Conservation (phyloP, 1,140 invertebrate species). For the Cataglyphis hispanica region DNA sequence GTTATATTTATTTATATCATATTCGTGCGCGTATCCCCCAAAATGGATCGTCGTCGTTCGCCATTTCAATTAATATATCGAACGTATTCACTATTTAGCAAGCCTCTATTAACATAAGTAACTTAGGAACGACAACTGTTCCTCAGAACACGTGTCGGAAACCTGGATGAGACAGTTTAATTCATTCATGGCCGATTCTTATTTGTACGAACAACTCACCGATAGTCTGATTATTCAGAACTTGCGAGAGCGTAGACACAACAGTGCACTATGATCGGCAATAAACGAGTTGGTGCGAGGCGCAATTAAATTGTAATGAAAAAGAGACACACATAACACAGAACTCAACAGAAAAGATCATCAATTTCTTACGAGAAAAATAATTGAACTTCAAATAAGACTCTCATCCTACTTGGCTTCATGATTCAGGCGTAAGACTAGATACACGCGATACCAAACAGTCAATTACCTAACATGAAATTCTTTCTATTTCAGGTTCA, state of each 20-base stretch:
- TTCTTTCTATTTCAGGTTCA: constrained; percentile 8
- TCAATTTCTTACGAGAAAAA: constrained; percentile 13
- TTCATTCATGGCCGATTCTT: constrained; percentile 55
- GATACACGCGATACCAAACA: constrained; percentile 50
- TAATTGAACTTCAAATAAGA: constrained; percentile 4
- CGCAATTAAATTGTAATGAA: constrained; percentile 37
- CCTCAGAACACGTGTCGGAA: constrained; percentile 32
- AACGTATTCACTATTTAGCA: constrained; percentile 30
- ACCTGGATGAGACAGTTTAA: constrained; percentile 31
- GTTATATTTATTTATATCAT: constrained; percentile 66
- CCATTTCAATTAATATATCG: constrained; percentile 41
- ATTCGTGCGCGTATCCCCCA: constrained; percentile 52
- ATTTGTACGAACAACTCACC: constrained; percentile 44
- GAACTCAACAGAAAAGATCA: constrained; percentile 76
- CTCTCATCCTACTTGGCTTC: constrained; percentile 58
- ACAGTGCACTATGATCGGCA: constrained; percentile 44
- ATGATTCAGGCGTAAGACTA: constrained; percentile 45
- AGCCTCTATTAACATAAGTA: constrained; percentile 46
- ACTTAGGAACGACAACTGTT: constrained; percentile 37
- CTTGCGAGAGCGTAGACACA: constrained; percentile 45
- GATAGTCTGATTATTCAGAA: background rate
- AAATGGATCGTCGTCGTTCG: constrained; percentile 31
- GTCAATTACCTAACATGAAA: constrained; percentile 59
- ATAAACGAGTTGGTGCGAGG: constrained; percentile 43
- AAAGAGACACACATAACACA: constrained; percentile 45